phyloP scores from a whole-genome alignment of 2,888 invertebrate genomes.

The Phragmatobia fuliginosa region DNA sequence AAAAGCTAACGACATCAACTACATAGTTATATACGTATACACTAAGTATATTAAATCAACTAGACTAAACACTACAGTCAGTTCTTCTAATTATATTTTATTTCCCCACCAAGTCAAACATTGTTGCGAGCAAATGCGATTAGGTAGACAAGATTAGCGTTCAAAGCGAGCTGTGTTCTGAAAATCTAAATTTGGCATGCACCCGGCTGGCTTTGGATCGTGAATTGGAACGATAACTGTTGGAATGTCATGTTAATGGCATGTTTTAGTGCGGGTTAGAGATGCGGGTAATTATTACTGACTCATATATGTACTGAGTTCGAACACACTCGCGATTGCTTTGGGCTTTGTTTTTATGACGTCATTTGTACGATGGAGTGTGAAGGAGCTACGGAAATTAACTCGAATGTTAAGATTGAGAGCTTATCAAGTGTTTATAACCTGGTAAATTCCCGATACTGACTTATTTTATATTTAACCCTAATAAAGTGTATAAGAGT shows the following conservation, averaged over 20 bases:
- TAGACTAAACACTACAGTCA: constrained; percentile 40
- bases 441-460: too few species aligned
- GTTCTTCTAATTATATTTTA: constrained; percentile 48
- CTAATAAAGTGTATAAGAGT: too few species aligned
- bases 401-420: constrained; percentile 3
- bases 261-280: constrained; percentile 13
- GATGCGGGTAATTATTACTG: constrained; percentile 35
- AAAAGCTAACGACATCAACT: constrained; percentile 41
- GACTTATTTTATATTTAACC: too few species aligned
- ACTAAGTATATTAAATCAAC: constrained; percentile 39
- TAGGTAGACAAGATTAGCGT: constrained; percentile 29
- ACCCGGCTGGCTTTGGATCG: constrained; percentile 33
- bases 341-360: constrained; percentile 31
- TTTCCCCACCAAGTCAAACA: constrained; percentile 32
- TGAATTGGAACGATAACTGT: constrained; percentile 28
- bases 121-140: constrained; percentile 29
- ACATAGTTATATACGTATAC: constrained; percentile 27
- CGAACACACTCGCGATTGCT: constrained; percentile 27
- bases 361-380: constrained; percentile 12
- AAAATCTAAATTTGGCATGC: constrained; percentile 26
- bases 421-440: neutral
- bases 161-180: constrained; percentile 26
- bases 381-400: constrained; percentile 31
- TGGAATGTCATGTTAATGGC: constrained; percentile 34
- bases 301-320: constrained; percentile 28